These are phyloP conservation scores for Arge pagana DNA, from an alignment of 2,888 invertebrate genomes.

Conservation along the genomic window DNA sequence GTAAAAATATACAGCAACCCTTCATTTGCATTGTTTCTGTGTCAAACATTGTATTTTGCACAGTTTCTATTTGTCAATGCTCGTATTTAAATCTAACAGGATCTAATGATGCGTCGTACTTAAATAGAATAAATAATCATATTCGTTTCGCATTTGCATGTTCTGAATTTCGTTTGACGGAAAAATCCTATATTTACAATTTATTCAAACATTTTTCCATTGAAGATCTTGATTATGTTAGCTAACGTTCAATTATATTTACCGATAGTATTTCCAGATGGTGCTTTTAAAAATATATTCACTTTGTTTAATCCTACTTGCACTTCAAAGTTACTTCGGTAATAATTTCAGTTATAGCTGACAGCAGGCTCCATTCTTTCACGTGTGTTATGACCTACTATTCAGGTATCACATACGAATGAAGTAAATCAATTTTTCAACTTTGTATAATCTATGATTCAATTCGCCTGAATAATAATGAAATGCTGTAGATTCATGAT, in stretches of 20 bases:
- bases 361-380: neutral
- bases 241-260: conserved; percentile 3
- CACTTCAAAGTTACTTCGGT: conserved; percentile 10
- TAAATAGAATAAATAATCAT: conserved; percentile 19
- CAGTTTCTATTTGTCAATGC: neutral
- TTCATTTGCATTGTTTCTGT: conserved; percentile 8
- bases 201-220: conserved; percentile 10
- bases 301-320: conserved; percentile 11
- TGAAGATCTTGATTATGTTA: neutral
- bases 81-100: neutral
- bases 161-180: conserved; percentile 33
- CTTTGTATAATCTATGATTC: conserved; percentile 2
- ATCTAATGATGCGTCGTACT: conserved; percentile 9
- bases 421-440: conserved; percentile 7
- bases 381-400: too few relatives aligned
- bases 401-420: too few relatives aligned
- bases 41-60: conserved; percentile 10
- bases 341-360: conserved; percentile 11
- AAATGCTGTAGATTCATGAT: neutral
- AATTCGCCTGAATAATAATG: conserved; percentile 2
- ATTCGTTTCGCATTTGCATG: conserved; percentile 38
- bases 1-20: conserved; percentile 30
- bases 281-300: conserved; percentile 19
- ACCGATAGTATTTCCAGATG: conserved; percentile 17
- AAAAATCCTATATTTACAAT: conserved; percentile 15